Evolutionary conservation across 2,888 invertebrate species (phyloP).

Genomic region (Sepiola atlantica): DNA sequence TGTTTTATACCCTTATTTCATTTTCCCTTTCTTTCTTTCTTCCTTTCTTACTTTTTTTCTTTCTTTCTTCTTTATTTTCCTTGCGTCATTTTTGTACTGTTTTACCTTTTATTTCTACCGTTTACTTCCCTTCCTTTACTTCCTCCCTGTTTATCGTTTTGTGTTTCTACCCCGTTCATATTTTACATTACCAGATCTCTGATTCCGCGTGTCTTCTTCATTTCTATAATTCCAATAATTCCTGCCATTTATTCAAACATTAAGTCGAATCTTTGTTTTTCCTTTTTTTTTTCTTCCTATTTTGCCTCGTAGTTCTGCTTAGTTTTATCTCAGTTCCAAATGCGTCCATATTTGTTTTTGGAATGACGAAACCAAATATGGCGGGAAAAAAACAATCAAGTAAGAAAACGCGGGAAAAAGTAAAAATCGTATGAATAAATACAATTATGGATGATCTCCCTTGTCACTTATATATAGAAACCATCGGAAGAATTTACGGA

Average conservation of each 20-base stretch:
- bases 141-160: not conserved
- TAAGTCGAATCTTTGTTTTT: not conserved
- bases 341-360: not conserved
- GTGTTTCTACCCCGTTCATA: too few species aligned
- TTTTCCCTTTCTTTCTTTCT: too few species aligned
- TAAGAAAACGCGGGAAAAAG: not conserved
- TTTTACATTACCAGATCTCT: too few species aligned
- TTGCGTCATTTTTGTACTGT: too few species aligned
- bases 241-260: not conserved
- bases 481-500: not conserved
- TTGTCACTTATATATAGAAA: slow-evolving; percentile 17
- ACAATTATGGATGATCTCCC: not conserved
- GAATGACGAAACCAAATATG: slow-evolving; percentile 2
- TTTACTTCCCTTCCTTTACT: not conserved
- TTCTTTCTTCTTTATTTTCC: not conserved
- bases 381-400: not conserved
- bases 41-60: not conserved
- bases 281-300: not conserved
- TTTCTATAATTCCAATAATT: too few species aligned
- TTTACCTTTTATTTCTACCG: too few species aligned
- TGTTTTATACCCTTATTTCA: too few species aligned
- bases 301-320: not conserved
- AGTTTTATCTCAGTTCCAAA: not conserved
- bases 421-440: not conserved
- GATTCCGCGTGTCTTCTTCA: too few species aligned